Conservation (phyloP, 2,113 vertebrate genomes). For the Odocoileus hemionus region DNA sequence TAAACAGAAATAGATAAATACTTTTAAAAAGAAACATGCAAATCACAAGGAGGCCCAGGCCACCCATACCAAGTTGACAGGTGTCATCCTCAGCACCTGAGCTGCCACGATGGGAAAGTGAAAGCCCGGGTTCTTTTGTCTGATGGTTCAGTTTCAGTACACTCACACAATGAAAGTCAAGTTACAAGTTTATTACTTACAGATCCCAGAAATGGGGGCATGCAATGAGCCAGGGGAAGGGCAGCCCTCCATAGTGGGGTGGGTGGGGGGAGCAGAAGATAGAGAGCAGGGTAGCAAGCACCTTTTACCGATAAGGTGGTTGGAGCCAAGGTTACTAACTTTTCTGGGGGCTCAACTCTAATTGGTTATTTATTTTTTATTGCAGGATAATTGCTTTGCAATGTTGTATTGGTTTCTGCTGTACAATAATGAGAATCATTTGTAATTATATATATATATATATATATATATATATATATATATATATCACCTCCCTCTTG, state of each 20-base stretch:
- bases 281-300: background rate
- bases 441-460: background rate
- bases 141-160: background rate
- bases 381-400: background rate
- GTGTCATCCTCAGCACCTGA: background rate
- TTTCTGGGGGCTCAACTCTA: background rate
- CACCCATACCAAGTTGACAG: background rate
- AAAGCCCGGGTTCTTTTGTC: background rate
- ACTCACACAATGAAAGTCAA: background rate
- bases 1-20: background rate
- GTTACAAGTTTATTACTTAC: background rate
- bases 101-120: background rate
- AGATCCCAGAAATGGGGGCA: background rate
- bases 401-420: background rate
- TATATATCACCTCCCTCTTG: background rate
- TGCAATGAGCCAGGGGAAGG: background rate
- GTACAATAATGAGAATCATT: background rate
- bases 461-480: background rate
- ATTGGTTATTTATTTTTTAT: background rate
- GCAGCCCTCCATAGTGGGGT: background rate
- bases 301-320: fast-evolving
- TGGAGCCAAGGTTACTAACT: background rate
- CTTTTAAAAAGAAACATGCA: background rate
- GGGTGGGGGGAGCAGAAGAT: background rate
- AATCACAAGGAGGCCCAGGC: background rate